Percentiles rank a stretch among this genome's conserved stretches.
phyloP scores from a whole-genome alignment of 2,797 vertebrate genomes.

The Okamejei kenojei region DNA sequence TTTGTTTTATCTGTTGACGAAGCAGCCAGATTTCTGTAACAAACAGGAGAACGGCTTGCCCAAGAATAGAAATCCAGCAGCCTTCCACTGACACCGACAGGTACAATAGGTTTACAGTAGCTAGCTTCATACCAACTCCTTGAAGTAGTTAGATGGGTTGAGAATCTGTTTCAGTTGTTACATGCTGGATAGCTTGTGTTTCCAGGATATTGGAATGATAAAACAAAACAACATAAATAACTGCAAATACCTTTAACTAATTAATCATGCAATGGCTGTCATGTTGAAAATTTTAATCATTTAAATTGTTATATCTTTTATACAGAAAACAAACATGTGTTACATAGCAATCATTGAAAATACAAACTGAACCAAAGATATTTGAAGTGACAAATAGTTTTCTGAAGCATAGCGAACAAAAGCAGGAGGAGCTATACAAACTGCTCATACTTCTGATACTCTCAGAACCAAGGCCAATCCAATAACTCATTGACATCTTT shows the following conservation, averaged over 20 bases:
- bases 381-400: background rate
- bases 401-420: background rate
- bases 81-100: constrained; percentile 66
- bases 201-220: background rate
- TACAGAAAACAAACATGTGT: background rate
- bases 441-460: no score
- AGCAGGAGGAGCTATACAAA: no score
- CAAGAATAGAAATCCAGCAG: constrained; percentile 64
- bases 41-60: constrained; percentile 59
- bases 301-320: background rate
- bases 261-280: constrained; percentile 36
- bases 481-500: no score
- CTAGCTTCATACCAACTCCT: constrained; percentile 7
- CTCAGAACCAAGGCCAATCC: no score
- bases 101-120: constrained; percentile 50
- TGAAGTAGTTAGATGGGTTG: constrained; percentile 40
- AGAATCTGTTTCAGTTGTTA: constrained; percentile 42
- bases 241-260: constrained; percentile 38
- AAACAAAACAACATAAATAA: background rate
- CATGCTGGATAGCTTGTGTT: constrained; percentile 37
- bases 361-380: background rate
- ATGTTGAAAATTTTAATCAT: background rate
- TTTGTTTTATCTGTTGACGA: constrained; percentile 52
- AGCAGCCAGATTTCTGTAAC: constrained; percentile 54
- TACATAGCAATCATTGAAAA: background rate